Base-by-base conservation (phyloP, 2,888 invertebrate genomes). In the Bugulina stolonifera region DNA sequence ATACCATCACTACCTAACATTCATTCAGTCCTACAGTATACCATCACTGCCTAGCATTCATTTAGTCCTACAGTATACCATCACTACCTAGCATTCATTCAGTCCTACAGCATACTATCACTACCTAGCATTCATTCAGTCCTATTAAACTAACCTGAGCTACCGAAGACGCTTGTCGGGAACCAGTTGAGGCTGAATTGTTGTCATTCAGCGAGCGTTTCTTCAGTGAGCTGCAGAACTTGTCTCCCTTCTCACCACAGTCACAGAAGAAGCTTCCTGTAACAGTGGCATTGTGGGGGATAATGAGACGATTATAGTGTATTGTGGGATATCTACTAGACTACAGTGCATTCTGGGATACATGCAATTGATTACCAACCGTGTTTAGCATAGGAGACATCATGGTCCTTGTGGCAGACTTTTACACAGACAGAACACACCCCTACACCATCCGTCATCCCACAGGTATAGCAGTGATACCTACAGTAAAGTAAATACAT, bases 401-500 rank as follows among this genome's bases (percentile, higher is more conserved):
- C 98, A 82, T 98, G 98, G 0, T 93, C 94, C 76, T 93, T 90
- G 84, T 98, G 98, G 81, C 98, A 98, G 10, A 98, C 98, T 72
- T 94, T 89, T 0, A 97, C 98, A 86, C 99, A 99, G 23, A 97
- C 92, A 0, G 95, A 93, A 84, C 99, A 99, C 35, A 98, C 97
- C 0, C 99, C 99, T 0, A 96, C 95, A 5, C 96, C 93, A 83
- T 98, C 97, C 73, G 96, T 90, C 98, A 99, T 98, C 83, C 92
- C 92, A 85, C 98, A 98, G 0, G 97, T 96, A 86, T 98, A 97
- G 83, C 98, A 99, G 85, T 99, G 97, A 86, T 98, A 99, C 96
- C 96, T 83, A 73, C 1, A 73, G 72, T 18, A 69, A 14, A n/a
- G n/a, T n/a, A n/a, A n/a, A n/a, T n/a, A n/a, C n/a, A n/a, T n/a